Percentiles rank a stretch among this genome's conserved stretches.
Evolutionary conservation across 2,113 vertebrate species (phyloP).

Genomic region (Chloroceryle aenea): DNA sequence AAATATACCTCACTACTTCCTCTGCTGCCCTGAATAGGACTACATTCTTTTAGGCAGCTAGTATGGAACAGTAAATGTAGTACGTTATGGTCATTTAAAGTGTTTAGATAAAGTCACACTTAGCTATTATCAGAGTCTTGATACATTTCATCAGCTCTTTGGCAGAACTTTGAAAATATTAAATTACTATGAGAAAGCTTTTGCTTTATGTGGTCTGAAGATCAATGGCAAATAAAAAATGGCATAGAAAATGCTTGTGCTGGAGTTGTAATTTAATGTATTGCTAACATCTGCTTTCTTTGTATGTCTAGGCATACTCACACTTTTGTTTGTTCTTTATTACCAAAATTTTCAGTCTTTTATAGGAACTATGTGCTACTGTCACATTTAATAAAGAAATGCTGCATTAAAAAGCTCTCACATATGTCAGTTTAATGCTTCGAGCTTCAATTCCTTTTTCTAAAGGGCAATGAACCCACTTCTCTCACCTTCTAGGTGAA

Average conservation of each 20-base stretch:
- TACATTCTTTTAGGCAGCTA: not conserved
- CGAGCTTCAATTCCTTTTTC: not conserved
- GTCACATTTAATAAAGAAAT: slow-evolving; percentile 21
- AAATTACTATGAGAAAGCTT: not conserved
- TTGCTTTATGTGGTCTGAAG: slow-evolving; percentile 2
- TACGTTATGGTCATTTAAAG: not conserved
- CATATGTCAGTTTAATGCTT: not conserved
- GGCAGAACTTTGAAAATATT: not conserved
- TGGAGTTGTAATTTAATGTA: not conserved
- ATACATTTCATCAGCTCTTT: not conserved
- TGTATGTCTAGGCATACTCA: not conserved
- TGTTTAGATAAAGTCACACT: not conserved
- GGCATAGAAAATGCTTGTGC: not conserved
- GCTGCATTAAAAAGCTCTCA: not conserved
- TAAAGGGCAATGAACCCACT: not conserved
- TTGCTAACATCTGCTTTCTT: not conserved
- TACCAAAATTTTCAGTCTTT: not conserved
- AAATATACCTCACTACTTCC: not conserved
- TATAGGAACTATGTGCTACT: not conserved
- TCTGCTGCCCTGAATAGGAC: not conserved
- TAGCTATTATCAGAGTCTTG: not conserved
- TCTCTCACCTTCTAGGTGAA: slow-evolving; percentile 14
- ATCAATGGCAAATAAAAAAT: not conserved
- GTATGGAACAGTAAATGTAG: not conserved
- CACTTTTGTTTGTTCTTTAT: not conserved